phyloP scores from a whole-genome alignment of 2,797 vertebrate genomes.

The Hephaestus fuliginosus region DNA sequence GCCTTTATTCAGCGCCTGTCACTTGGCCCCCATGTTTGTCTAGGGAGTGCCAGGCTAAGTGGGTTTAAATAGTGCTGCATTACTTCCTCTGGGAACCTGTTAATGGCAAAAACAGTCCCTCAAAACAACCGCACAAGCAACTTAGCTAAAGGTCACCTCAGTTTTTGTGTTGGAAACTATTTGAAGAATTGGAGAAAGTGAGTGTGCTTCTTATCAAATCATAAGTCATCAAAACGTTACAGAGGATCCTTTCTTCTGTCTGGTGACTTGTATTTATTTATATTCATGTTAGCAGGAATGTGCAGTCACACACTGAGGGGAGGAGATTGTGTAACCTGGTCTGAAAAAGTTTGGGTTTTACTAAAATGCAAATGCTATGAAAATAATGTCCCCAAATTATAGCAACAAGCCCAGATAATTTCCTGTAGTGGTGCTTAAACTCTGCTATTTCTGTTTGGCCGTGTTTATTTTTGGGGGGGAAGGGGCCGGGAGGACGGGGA shows the following conservation, averaged over 20 bases:
- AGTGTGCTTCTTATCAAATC: slow-evolving; percentile 26
- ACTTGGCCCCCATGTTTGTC: slow-evolving; percentile 67
- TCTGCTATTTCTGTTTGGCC: slow-evolving; percentile 84
- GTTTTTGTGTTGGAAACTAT: slow-evolving; percentile 49
- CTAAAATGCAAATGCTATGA: slow-evolving; percentile 81
- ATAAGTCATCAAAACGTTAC: slow-evolving; percentile 26
- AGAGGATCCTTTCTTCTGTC: slow-evolving; percentile 32
- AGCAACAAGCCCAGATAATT: slow-evolving; percentile 85
- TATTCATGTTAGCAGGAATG: slow-evolving; percentile 22
- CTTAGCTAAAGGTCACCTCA: slow-evolving; percentile 49
- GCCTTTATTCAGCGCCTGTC: slow-evolving; percentile 31
- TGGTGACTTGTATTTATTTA: slow-evolving; percentile 32
- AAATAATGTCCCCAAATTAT: slow-evolving; percentile 84
- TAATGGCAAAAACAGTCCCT: slow-evolving; percentile 74
- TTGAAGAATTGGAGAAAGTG: slow-evolving; percentile 41
- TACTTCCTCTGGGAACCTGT: slow-evolving; percentile 81
- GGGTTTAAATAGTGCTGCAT: slow-evolving; percentile 78
- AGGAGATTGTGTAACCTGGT: slow-evolving; percentile 50
- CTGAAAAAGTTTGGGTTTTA: slow-evolving; percentile 56
- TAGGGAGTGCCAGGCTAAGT: slow-evolving; percentile 74
- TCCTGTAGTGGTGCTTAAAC: slow-evolving; percentile 85
- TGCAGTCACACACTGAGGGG: slow-evolving; percentile 28
- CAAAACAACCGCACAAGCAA: slow-evolving; percentile 71
- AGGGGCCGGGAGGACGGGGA: slow-evolving; percentile 65
- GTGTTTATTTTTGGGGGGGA: slow-evolving; percentile 83